Evolutionary conservation across 2,797 vertebrate species (phyloP).

Genomic region (Spinus olivaceus): DNA sequence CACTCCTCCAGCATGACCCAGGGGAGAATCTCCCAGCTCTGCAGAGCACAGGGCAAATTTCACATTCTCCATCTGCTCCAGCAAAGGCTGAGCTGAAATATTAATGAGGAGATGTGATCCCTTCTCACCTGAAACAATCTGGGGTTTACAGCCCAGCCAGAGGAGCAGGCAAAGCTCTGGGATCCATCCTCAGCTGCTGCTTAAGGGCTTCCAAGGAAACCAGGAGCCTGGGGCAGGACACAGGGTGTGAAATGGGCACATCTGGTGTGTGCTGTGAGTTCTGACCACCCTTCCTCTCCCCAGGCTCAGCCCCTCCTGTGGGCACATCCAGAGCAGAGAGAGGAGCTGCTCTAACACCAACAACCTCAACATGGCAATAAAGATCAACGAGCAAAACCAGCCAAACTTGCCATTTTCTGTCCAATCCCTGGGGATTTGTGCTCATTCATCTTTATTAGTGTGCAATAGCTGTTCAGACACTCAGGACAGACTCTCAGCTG

Average conservation of each 20-base stretch:
- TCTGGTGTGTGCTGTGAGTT: neutral
- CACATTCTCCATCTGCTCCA: conserved; percentile 40
- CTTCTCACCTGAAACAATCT: conserved; percentile 47
- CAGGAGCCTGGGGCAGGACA: neutral
- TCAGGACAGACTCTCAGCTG: conserved; percentile 55
- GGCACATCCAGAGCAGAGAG: neutral
- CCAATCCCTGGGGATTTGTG: conserved; percentile 22
- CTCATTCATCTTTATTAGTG: conserved; percentile 58
- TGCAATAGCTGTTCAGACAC: conserved; percentile 41
- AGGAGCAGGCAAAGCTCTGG: conserved; percentile 34
- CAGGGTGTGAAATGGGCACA: neutral
- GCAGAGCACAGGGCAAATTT: neutral
- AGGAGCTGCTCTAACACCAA: neutral
- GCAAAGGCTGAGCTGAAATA: conserved; percentile 43
- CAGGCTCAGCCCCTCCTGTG: neutral
- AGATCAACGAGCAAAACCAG: conserved; percentile 58
- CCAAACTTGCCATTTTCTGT: conserved; percentile 39
- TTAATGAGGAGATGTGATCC: conserved; percentile 57
- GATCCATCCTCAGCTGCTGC: conserved; percentile 43
- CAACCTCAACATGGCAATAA: conserved; percentile 27
- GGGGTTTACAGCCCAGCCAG: conserved; percentile 40
- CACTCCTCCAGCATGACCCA: neutral
- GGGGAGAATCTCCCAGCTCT: neutral
- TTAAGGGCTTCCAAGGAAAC: conserved; percentile 38
- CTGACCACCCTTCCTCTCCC: neutral